Conservation (phyloP, 2,797 vertebrate species). For the Anolis apletophallus region DNA sequence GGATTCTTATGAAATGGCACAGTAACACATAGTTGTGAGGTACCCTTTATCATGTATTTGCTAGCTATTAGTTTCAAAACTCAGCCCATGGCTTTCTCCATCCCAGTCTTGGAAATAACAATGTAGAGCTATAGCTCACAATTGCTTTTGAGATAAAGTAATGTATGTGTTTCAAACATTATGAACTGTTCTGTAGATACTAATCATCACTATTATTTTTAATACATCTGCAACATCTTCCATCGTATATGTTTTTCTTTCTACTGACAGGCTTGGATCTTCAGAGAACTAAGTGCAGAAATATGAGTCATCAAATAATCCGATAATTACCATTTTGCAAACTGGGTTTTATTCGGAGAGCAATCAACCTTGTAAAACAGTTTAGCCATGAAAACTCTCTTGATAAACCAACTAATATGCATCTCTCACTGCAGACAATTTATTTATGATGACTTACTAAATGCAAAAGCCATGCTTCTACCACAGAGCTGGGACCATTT, state of each 20-base stretch:
- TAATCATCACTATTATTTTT: constrained; percentile 13
- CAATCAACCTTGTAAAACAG: constrained; percentile 6
- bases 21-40: no score
- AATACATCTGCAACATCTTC: neutral
- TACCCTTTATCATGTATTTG: neutral
- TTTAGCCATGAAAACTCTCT: constrained; percentile 5
- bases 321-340: constrained; percentile 5
- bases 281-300: neutral
- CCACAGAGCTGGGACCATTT: neutral
- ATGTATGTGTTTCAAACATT: neutral
- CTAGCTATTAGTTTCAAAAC: neutral
- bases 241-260: neutral
- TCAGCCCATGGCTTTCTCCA: neutral
- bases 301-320: constrained; percentile 25
- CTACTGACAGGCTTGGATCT: neutral
- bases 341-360: constrained; percentile 1
- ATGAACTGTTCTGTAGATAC: neutral
- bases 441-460: neutral
- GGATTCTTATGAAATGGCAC: neutral
- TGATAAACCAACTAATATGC: neutral
- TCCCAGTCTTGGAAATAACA: neutral
- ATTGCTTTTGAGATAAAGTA: neutral
- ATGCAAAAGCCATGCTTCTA: neutral
- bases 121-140: neutral
- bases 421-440: constrained; percentile 3